Percentiles rank a stretch among this genome's conserved stretches.
Evolutionary conservation across 2,797 vertebrate genomes (phyloP).

Genomic region (Pseudochirops corinnae): DNA sequence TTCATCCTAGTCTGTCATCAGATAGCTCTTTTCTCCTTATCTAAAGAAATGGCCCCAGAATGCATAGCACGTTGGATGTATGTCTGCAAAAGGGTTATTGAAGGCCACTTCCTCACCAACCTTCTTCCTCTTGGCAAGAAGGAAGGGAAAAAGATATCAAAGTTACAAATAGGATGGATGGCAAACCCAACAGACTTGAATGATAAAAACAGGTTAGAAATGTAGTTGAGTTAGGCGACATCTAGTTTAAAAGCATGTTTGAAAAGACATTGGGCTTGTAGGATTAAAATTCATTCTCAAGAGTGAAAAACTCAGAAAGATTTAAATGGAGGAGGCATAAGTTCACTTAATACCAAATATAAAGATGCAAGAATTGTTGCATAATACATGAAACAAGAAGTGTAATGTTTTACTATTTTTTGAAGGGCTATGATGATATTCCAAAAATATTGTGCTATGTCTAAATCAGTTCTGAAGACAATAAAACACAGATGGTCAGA

Average conservation of each 20-base stretch:
- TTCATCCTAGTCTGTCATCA: not conserved
- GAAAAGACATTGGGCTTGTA: not conserved
- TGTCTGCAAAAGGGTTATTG: not conserved
- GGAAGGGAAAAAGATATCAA: not conserved
- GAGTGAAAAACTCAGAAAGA: not conserved
- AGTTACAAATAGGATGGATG: not conserved
- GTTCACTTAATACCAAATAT: conserved; percentile 4
- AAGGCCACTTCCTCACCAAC: not conserved
- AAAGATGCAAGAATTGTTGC: not conserved
- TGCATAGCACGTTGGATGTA: not conserved
- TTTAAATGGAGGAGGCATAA: not conserved
- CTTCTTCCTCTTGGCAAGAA: not conserved
- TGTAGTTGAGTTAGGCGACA: not conserved
- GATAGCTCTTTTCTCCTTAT: not conserved
- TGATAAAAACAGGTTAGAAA: not conserved
- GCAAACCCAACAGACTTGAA: not conserved
- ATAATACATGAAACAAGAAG: conserved; percentile 8
- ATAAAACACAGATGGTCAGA: conserved; percentile 11
- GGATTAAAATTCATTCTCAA: not conserved
- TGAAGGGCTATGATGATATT: not conserved
- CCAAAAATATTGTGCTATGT: not conserved
- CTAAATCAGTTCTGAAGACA: conserved; percentile 3
- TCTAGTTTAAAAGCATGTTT: not conserved
- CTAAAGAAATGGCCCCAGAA: not conserved
- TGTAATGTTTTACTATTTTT: not conserved